Conservation (phyloP, 2,113 vertebrate species). For the Cavia aperea region DNA sequence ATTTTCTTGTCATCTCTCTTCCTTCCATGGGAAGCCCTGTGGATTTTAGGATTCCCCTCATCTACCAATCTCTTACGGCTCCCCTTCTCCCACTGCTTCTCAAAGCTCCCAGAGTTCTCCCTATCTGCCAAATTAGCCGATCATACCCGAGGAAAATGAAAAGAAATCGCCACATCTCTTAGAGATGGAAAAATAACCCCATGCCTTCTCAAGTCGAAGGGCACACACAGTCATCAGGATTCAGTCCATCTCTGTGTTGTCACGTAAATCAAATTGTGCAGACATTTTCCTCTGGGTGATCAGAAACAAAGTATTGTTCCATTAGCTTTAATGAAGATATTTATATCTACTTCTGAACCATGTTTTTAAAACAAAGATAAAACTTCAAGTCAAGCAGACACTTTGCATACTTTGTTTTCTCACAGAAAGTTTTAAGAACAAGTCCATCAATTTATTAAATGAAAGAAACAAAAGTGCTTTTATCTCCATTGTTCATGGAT, state of each 20-base stretch:
- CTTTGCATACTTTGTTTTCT: conserved; percentile 7
- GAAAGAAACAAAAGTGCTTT: not conserved
- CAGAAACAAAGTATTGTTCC: not conserved
- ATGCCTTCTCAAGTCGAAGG: not conserved
- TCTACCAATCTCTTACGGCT: not conserved
- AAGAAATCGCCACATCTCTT: not conserved
- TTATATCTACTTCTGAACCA: not conserved
- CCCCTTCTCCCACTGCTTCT: not conserved
- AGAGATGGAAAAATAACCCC: not conserved
- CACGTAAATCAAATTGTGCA: not conserved
- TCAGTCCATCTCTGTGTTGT: not conserved
- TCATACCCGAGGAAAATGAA: not conserved
- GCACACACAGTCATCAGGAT: not conserved
- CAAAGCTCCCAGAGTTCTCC: not conserved
- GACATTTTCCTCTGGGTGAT: not conserved
- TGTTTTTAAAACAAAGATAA: not conserved
- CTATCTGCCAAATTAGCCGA: not conserved
- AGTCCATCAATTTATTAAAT: not conserved
- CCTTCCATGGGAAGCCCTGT: not conserved
- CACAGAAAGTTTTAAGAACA: not conserved
- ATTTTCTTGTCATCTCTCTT: not conserved
- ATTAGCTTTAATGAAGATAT: not conserved
- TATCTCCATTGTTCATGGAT: not conserved
- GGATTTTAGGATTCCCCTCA: not conserved
- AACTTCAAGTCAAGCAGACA: not conserved